phyloP scores from a whole-genome alignment of 2,888 invertebrate genomes.

The Tetranychus piercei region DNA sequence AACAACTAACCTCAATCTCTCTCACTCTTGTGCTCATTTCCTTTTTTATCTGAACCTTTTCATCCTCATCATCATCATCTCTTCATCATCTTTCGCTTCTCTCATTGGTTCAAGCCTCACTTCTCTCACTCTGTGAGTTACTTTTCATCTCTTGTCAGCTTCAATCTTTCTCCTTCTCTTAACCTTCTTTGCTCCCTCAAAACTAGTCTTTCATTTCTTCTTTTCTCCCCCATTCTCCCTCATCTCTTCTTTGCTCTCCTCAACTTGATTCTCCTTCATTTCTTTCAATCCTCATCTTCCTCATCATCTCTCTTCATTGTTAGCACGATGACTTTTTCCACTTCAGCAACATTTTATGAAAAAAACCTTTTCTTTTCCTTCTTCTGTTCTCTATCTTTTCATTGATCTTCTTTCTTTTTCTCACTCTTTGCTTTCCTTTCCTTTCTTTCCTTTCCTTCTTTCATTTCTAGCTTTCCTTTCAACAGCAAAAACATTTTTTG shows the following conservation, averaged over 20 bases:
- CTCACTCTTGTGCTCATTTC: too few relatives aligned
- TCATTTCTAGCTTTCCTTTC: too few relatives aligned
- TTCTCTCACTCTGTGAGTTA: too few relatives aligned
- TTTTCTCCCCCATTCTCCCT: too few relatives aligned
- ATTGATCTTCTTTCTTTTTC: not conserved
- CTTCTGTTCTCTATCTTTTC: not conserved
- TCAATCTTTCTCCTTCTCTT: not conserved
- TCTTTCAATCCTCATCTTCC: not conserved
- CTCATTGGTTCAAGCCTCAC: too few relatives aligned
- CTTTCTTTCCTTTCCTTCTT: not conserved
- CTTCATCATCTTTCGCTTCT: too few relatives aligned
- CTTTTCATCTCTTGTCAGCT: too few relatives aligned
- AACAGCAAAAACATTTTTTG: too few relatives aligned
- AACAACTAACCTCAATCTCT: too few relatives aligned
- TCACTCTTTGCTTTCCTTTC: not conserved
- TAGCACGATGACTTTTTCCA: not conserved
- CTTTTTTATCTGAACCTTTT: too few relatives aligned
- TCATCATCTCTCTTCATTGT: not conserved
- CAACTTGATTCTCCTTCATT: not conserved
- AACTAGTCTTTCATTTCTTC: too few relatives aligned
- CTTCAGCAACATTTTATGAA: not conserved
- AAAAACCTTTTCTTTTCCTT: not conserved
- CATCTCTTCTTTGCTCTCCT: slow-evolving; percentile 5
- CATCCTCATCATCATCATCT: too few relatives aligned
- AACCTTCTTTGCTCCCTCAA: not conserved